These are phyloP conservation scores for Ceratina australensis DNA, from an alignment of 1,140 invertebrate genomes.

Conservation along the genomic window DNA sequence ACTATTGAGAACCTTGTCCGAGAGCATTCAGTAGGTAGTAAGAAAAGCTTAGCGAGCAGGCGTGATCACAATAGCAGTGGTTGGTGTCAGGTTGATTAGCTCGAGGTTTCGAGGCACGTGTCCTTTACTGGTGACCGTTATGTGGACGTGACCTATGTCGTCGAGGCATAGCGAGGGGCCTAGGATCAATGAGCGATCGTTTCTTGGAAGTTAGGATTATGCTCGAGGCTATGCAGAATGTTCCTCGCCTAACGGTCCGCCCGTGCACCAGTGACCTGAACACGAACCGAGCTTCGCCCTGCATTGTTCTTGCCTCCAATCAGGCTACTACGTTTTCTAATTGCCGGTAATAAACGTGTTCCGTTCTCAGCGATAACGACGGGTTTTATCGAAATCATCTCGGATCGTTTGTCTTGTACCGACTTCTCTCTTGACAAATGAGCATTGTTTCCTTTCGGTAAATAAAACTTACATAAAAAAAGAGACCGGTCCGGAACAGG, in stretches of 20 bases:
- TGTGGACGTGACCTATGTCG: slow-evolving; percentile 62
- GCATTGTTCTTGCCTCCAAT: slow-evolving; percentile 37
- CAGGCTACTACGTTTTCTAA: slow-evolving; percentile 17
- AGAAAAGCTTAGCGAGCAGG: slow-evolving; percentile 25
- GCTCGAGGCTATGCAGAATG: slow-evolving; percentile 62
- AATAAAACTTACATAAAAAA: too few species aligned
- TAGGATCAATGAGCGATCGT: slow-evolving; percentile 63
- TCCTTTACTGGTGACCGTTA: slow-evolving; percentile 60
- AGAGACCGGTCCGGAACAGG: slow-evolving; percentile 36
- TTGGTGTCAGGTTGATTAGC: slow-evolving; percentile 59
- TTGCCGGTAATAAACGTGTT: slow-evolving; percentile 18
- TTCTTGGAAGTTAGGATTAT: slow-evolving; percentile 63
- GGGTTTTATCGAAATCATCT: neutral
- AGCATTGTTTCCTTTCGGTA: neutral
- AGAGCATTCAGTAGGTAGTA: neutral
- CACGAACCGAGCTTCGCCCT: slow-evolving; percentile 39
- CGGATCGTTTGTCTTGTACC: neutral
- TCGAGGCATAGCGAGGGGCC: slow-evolving; percentile 25
- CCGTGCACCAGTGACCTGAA: slow-evolving; percentile 59
- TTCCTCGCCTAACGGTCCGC: slow-evolving; percentile 57
- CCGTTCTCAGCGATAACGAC: neutral
- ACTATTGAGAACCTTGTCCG: too few species aligned
- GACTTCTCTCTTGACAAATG: neutral
- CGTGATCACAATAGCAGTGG: slow-evolving; percentile 53
- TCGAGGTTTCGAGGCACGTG: slow-evolving; percentile 57